Evolutionary conservation across 1,140 invertebrate genomes (phyloP), one percentile per base, ranked within the genome.

Genomic region (Drosophila triauraria): DNA sequence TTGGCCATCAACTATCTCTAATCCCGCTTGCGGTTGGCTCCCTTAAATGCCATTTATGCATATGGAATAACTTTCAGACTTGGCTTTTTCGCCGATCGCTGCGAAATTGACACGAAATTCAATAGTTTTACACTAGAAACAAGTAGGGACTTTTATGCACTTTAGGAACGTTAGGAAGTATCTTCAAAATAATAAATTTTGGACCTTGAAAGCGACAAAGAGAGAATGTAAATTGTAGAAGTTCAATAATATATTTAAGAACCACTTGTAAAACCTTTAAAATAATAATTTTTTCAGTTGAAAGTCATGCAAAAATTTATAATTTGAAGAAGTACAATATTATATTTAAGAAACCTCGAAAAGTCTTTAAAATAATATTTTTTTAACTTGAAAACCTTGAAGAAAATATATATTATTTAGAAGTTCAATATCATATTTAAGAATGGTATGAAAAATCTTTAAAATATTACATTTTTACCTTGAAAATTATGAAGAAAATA

Each of bases 1-100:
- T 81, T 72, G 75, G 80, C 72, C 78, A 86, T 80, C 80, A 88
- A 51, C 51, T 30, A 72, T 60, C 70, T 59, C 68, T 27, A 53
- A 51, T 35, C 38, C 67, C 44, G 65, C 69, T 38, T 71, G 67
- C 48, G 69, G 67, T 72, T 23, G 27, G 42, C 32, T 44, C 50
- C 25, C 50, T 40, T 53, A 27, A 67, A 46, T 46, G 53, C 67
- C 32, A 70, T 70, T 44, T 68, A 70, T 54, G 62, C 38, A 68
- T 70, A 38, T 70, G 32, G 25, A 68, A 69, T 40, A 70, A 70
- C 63, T 53, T 67, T 35, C 4, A 1, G 40, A 32, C 47, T 44
- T 51, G 42, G 50, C 51, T 56, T 30, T 25, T 17, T 32, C 13
- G 3, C 0, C 10, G 38, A 40, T 30, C 38, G 42, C 17, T 57